Evolutionary conservation across 2,113 vertebrate genomes (phyloP).

Genomic region (Falco punctatus): DNA sequence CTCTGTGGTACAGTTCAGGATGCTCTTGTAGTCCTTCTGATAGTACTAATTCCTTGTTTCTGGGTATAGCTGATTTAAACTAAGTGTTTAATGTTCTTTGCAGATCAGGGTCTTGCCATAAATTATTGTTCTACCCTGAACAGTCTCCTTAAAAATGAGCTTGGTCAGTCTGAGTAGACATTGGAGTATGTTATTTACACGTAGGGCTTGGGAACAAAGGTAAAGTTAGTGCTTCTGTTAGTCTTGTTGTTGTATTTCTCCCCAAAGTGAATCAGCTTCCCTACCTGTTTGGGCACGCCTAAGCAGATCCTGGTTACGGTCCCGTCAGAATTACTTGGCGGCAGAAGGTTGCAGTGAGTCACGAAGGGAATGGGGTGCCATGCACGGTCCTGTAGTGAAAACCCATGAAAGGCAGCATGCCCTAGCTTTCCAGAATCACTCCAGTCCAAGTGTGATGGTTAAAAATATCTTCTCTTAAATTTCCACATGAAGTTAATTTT

Average conservation of each 20-base stretch:
- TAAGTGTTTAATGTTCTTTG: neutral
- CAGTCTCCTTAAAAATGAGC: neutral
- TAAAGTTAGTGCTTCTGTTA: neutral
- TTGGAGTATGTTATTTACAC: neutral
- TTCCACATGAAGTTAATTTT: neutral
- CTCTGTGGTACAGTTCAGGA: neutral
- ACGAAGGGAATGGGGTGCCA: accelerated
- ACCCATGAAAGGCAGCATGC: neutral
- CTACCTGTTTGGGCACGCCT: neutral
- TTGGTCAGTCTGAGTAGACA: neutral
- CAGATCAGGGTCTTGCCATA: neutral
- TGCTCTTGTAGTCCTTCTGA: neutral
- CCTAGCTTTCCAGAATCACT: neutral
- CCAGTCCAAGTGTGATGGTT: neutral
- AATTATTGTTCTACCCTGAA: neutral
- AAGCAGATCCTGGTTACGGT: neutral
- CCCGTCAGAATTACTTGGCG: neutral
- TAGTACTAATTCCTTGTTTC: neutral
- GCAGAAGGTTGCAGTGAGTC: neutral
- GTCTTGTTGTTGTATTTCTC: neutral
- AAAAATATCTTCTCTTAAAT: neutral
- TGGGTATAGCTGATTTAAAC: neutral
- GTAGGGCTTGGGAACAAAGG: neutral
- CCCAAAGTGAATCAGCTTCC: neutral
- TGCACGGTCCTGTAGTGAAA: neutral